A percentile compares a stretch with the other conserved stretches of the same genome.
phyloP scores from a whole-genome alignment of 2,888 invertebrate species.

The Watsonalla binaria region DNA sequence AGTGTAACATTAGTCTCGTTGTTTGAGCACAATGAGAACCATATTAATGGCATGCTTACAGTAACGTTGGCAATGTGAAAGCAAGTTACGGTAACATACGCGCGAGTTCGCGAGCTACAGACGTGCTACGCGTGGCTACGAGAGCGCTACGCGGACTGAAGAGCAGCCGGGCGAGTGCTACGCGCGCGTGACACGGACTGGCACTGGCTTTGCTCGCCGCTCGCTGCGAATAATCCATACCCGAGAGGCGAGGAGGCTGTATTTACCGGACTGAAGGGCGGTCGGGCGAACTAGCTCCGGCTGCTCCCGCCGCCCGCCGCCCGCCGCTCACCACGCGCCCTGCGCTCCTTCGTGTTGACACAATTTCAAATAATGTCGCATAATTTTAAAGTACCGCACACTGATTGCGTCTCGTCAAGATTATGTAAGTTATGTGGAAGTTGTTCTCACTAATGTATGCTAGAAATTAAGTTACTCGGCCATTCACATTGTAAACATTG shows the following conservation, averaged over 20 bases:
- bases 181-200: constrained; percentile 69
- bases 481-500: too few relatives aligned
- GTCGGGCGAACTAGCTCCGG: constrained; percentile 56
- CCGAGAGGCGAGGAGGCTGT: constrained; percentile 69
- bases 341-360: constrained; percentile 63
- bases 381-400: constrained; percentile 45
- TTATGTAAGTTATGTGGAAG: constrained; percentile 23
- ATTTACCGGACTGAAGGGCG: constrained; percentile 73
- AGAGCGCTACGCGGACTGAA: constrained; percentile 30
- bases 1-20: constrained; percentile 53
- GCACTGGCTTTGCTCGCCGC: constrained; percentile 61
- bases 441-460: constrained; percentile 9
- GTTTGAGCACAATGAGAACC: constrained; percentile 50
- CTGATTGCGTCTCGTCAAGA: constrained; percentile 40
- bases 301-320: constrained; percentile 45
- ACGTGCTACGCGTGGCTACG: constrained; percentile 36
- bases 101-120: constrained; percentile 28
- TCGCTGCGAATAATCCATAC: constrained; percentile 74
- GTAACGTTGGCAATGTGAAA: constrained; percentile 37
- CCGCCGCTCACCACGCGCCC: constrained; percentile 31
- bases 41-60: constrained; percentile 59
- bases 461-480: too few relatives aligned
- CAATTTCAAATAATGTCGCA: constrained; percentile 69
- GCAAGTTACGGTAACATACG: constrained; percentile 31
- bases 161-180: constrained; percentile 46